These are phyloP conservation scores for Hippopotamyrus pictus DNA, from an alignment of 2,797 vertebrate species.

Conservation along the genomic window DNA sequence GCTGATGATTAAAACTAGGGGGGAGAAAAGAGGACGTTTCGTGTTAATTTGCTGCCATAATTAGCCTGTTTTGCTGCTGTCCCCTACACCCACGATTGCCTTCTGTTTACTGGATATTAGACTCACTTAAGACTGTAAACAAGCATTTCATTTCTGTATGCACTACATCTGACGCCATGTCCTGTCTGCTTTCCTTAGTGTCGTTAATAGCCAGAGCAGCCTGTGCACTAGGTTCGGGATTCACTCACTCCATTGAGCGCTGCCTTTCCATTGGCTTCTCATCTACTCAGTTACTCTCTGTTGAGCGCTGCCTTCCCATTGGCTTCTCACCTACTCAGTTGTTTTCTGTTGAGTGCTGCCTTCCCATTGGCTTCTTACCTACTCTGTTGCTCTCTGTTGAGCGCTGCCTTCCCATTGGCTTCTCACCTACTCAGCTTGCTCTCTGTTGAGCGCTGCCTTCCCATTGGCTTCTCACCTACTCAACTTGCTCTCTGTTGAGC, in stretches of 20 bases:
- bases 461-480: neutral
- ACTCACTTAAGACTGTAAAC: slow-evolving; percentile 35
- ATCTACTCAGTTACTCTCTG: neutral
- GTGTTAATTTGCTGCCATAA: slow-evolving; percentile 37
- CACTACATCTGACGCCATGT: neutral
- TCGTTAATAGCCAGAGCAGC: neutral
- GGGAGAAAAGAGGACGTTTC: slow-evolving; percentile 25
- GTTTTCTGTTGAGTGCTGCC: neutral
- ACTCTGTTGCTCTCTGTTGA: neutral
- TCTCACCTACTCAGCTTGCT: neutral
- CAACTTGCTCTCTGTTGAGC: neutral
- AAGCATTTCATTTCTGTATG: slow-evolving; percentile 22
- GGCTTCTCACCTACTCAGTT: neutral
- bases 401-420: neutral
- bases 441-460: neutral
- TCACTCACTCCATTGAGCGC: too few species aligned
- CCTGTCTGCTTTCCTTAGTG: neutral
- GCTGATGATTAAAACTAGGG: slow-evolving; percentile 47
- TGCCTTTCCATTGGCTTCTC: neutral
- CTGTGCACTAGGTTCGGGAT: neutral
- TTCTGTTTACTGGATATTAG: slow-evolving; percentile 34
- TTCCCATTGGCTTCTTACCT: neutral
- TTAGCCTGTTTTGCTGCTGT: slow-evolving; percentile 29
- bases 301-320: neutral
- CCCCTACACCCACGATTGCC: slow-evolving; percentile 21